These are phyloP conservation scores for Drosophila kohkoa DNA, from an alignment of 1,140 invertebrate genomes.

Conservation along the genomic window DNA sequence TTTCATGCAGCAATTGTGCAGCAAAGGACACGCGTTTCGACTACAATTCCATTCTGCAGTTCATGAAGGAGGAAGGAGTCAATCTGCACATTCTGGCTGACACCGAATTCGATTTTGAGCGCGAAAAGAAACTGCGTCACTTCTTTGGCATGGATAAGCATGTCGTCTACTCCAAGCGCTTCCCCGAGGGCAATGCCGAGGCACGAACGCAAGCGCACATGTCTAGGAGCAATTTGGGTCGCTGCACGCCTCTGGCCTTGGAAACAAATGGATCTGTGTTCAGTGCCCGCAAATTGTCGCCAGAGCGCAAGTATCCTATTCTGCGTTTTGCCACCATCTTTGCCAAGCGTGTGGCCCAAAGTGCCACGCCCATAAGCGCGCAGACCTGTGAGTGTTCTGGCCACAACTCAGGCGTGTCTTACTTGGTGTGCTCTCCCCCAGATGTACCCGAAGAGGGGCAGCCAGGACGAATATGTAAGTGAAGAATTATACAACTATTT, in stretches of 20 bases:
- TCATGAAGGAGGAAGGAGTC: conserved; percentile 91
- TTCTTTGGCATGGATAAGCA: conserved; percentile 92
- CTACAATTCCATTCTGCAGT: conserved; percentile 91
- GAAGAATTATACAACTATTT: neutral
- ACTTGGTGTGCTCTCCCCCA: conserved; percentile 85
- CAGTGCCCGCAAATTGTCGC: conserved; percentile 87
- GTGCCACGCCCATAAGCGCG: conserved; percentile 87
- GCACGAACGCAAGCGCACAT: conserved; percentile 90
- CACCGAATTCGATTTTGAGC: conserved; percentile 90
- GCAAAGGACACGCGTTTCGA: conserved; percentile 90
- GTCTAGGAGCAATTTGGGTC: conserved; percentile 90
- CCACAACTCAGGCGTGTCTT: conserved; percentile 88
- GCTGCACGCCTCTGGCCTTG: conserved; percentile 92
- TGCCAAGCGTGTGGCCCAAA: conserved; percentile 88
- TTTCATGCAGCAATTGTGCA: conserved; percentile 92
- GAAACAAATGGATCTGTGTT: conserved; percentile 93
- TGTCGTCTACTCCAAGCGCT: conserved; percentile 91
- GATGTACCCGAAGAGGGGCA: conserved; percentile 61
- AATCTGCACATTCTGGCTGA: conserved; percentile 94
- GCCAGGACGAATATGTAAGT: conserved; percentile 79
- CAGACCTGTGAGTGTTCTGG: conserved; percentile 91
- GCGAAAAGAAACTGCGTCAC: conserved; percentile 89
- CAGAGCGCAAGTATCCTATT: conserved; percentile 86
- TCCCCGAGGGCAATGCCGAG: conserved; percentile 89
- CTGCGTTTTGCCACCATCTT: conserved; percentile 90